Evolutionary conservation across 2,797 vertebrate species (phyloP), one percentile per base, ranked within the genome.

Genomic region (Emys orbicularis): DNA sequence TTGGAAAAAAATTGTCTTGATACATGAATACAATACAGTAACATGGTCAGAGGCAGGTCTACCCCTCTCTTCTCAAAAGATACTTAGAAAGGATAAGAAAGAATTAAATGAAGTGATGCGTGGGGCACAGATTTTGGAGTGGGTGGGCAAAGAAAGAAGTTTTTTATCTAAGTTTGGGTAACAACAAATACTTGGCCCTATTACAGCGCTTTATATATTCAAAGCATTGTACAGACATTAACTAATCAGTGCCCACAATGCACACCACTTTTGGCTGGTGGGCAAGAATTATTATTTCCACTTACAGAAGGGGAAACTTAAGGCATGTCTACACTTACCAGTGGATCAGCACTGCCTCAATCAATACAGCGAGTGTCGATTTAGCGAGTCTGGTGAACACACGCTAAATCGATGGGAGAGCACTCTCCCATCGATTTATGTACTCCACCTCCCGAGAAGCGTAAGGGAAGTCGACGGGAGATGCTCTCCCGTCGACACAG

Each of bases 251-350:
- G 19, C 23, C 80, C 3, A 18, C 72, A 37, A 77, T 0, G 3
- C 59, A 83, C 50, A 91, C 6, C 23, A 16, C 6, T 37, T 74
- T 76, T 53, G 53, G 11, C 41, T 86, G n/a, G 25, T 49, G 25
- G 74, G 47, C 15, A 77, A 49, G 52, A 91, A 86, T 76, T n/a
- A 93, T 65, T 12, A 41, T 87, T 59, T 86, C n/a, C 6, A 87
- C 29, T 77, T 5, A 41, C 0, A 89, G 15, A 0, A 16, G 47
- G 88, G 34, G 12, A 31, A 86, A 49, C 0, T 3, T 31, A 2
- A 7, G 54, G 23, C 21, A 54, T 25, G 21, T 54, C 21, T 54
- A 25, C 54, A 54, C 23, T 54, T 54, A 54, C 9, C 23, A 1
- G 23, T 25, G 25, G 54, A 54, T 25, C 9, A 10, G 9, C 54